Percentiles rank a stretch among this genome's conserved stretches.
Evolutionary conservation across 2,797 vertebrate genomes (phyloP).

Genomic region (Orestias chungarensis): DNA sequence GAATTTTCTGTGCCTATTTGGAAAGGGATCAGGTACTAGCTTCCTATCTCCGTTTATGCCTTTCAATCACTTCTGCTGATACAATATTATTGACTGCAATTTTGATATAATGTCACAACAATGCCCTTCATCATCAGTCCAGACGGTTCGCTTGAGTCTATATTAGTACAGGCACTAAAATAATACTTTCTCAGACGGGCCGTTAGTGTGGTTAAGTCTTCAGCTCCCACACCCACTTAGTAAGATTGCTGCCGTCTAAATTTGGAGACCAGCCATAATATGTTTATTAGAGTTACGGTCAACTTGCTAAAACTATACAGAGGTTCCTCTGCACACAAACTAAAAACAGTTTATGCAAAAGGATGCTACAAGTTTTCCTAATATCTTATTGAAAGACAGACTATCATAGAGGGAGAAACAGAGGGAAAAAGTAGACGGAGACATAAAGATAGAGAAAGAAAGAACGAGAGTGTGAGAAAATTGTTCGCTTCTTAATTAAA

Average conservation of each 20-base stretch:
- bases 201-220: background rate
- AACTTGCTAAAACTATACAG: background rate
- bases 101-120: background rate
- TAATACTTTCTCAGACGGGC: background rate
- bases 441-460: no score
- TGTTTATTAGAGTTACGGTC: constrained; percentile 3
- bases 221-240: background rate
- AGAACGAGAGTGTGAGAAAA: no score
- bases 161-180: background rate
- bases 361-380: no score
- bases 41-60: background rate
- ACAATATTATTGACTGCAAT: background rate
- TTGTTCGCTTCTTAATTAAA: no score
- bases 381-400: no score
- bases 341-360: background rate
- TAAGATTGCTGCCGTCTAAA: constrained; percentile 5
- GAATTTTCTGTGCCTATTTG: background rate
- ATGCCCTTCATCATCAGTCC: background rate
- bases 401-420: no score
- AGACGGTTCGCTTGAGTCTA: background rate
- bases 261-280: background rate
- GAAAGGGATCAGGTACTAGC: background rate
- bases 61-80: background rate
- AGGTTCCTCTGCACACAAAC: background rate
- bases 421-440: no score